Conservation (phyloP, 2,888 invertebrate species). For the Tuta absoluta region DNA sequence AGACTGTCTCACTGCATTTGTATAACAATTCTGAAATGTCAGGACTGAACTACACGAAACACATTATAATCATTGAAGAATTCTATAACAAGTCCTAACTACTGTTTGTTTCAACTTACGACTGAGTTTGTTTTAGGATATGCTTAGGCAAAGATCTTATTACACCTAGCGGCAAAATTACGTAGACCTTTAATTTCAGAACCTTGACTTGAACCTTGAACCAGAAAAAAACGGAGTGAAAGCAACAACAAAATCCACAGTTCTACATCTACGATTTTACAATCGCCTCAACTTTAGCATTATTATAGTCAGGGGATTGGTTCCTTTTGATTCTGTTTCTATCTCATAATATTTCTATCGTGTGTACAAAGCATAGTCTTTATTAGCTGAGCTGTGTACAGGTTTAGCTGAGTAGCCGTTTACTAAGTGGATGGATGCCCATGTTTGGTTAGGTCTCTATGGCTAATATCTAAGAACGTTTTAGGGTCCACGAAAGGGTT, state of each 20-base stretch:
- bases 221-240: too few relatives aligned
- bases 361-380: slow-evolving; percentile 2
- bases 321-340: too few relatives aligned
- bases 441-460: slow-evolving; percentile 30
- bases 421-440: slow-evolving; percentile 39
- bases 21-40: too few relatives aligned
- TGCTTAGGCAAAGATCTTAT: slow-evolving; percentile 9
- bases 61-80: slow-evolving; percentile 54
- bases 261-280: too few relatives aligned
- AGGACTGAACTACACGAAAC: too few relatives aligned
- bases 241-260: too few relatives aligned
- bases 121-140: slow-evolving; percentile 46
- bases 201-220: too few relatives aligned
- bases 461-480: slow-evolving; percentile 14
- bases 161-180: slow-evolving; percentile 2
- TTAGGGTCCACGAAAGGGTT: slow-evolving; percentile 15
- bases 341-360: background rate
- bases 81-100: slow-evolving; percentile 44
- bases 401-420: slow-evolving; percentile 38
- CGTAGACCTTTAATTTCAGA: background rate
- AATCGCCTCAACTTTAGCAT: too few relatives aligned
- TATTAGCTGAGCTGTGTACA: slow-evolving; percentile 39
- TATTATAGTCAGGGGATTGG: too few relatives aligned
- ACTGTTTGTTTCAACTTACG: slow-evolving; percentile 58
- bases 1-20: too few relatives aligned